phyloP scores from a whole-genome alignment of 2,888 invertebrate genomes.

The Operophtera brumata region DNA sequence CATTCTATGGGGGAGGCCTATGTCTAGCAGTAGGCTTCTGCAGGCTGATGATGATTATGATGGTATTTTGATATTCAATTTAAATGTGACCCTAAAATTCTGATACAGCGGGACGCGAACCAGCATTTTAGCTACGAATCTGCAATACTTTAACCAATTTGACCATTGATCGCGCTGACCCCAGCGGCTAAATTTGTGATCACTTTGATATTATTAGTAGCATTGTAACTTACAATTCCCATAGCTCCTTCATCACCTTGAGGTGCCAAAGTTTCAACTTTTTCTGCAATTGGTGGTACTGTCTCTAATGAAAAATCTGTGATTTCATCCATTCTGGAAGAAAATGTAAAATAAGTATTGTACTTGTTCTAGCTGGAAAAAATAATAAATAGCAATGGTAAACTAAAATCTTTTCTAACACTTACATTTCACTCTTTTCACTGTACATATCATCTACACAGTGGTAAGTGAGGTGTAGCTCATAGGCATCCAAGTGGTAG shows the following conservation, averaged over 20 bases:
- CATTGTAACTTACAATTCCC: constrained; percentile 52
- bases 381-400: background rate
- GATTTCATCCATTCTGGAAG: constrained; percentile 53
- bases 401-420: background rate
- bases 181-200: background rate
- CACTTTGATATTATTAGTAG: background rate
- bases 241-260: constrained; percentile 40
- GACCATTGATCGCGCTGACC: too few species aligned
- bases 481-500: constrained; percentile 83
- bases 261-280: constrained; percentile 50
- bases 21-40: too few species aligned
- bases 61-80: too few species aligned
- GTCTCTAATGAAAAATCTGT: constrained; percentile 69
- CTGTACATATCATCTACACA: constrained; percentile 82
- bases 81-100: too few species aligned
- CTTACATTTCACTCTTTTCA: constrained; percentile 76
- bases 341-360: background rate
- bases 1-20: too few species aligned
- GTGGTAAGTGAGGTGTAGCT: constrained; percentile 83
- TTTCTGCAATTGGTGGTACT: constrained; percentile 69
- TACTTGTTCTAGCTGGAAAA: background rate
- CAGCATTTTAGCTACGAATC: background rate
- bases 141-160: too few species aligned
- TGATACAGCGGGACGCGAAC: too few species aligned
- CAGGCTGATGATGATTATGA: too few species aligned